Conservation (phyloP, 2,888 invertebrate genomes). For the Drosophila austrosaltans region DNA sequence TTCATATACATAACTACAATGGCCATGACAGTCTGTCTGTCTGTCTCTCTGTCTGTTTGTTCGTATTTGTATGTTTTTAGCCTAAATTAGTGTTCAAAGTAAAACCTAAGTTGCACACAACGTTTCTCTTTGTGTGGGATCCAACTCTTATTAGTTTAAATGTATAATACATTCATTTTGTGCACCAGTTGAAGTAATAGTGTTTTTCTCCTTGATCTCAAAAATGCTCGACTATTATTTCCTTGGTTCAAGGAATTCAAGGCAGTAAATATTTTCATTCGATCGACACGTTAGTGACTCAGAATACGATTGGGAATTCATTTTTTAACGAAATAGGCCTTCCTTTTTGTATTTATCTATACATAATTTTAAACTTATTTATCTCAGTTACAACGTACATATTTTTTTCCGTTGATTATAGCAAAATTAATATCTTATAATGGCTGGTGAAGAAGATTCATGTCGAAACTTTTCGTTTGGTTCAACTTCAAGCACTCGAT, state of each 20-base stretch:
- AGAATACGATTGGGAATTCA: too few species aligned
- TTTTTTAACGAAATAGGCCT: background rate
- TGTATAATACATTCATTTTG: background rate
- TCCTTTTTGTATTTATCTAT: background rate
- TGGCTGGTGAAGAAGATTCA: constrained; percentile 57
- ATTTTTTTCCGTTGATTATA: background rate
- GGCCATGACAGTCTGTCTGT: background rate
- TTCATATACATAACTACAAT: background rate
- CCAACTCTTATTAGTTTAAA: background rate
- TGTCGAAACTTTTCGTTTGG: constrained; percentile 59
- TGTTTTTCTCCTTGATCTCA: background rate
- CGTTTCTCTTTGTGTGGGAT: background rate
- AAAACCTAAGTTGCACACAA: background rate
- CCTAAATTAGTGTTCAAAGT: background rate
- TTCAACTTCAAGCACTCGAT: constrained; percentile 44
- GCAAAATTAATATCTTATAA: background rate
- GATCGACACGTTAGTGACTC: background rate
- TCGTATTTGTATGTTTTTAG: background rate
- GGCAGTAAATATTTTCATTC: background rate
- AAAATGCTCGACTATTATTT: too few species aligned
- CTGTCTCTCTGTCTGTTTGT: background rate
- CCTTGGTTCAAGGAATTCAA: background rate
- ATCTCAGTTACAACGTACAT: constrained; percentile 6
- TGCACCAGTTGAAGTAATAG: too few species aligned
- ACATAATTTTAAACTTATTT: background rate